These are phyloP conservation scores for Salmo trutta DNA, from an alignment of 2,797 vertebrate genomes.

Conservation along the genomic window DNA sequence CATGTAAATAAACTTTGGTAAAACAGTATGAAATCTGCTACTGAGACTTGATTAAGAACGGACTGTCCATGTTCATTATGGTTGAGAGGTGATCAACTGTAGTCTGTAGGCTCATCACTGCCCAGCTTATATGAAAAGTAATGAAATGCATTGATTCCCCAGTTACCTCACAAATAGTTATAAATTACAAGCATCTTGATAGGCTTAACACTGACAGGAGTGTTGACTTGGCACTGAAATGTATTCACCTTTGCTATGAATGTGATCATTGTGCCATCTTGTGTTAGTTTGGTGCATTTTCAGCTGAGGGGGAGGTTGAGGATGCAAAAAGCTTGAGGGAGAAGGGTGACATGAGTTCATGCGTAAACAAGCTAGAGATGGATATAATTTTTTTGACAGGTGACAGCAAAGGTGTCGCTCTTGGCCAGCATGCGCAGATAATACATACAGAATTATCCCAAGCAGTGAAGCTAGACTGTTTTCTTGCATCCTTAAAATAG, in stretches of 20 bases:
- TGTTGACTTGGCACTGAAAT: not conserved
- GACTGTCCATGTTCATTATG: not conserved
- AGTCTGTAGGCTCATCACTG: not conserved
- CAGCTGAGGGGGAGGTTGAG: not conserved
- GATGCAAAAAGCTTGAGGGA: conserved; percentile 76
- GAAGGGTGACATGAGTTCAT: conserved; percentile 77
- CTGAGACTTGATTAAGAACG: not conserved
- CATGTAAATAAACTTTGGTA: conserved; percentile 17
- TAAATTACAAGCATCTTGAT: not conserved
- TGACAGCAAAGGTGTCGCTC: conserved; percentile 74
- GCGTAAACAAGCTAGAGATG: conserved; percentile 82
- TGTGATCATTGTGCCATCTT: not conserved
- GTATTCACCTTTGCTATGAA: not conserved
- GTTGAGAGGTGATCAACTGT: not conserved
- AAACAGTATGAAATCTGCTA: not conserved
- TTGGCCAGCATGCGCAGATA: conserved; percentile 66
- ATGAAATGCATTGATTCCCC: not conserved
- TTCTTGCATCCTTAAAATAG: conserved; percentile 68
- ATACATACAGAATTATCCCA: conserved; percentile 49
- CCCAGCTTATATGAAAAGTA: not conserved
- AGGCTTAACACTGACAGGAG: not conserved
- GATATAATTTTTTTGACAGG: conserved; percentile 83
- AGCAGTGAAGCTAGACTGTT: conserved; percentile 61
- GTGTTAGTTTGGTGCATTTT: not conserved
- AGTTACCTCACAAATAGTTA: not conserved